Evolutionary conservation across 2,888 invertebrate genomes (phyloP).

Genomic region (Sarcophaga rosellei): DNA sequence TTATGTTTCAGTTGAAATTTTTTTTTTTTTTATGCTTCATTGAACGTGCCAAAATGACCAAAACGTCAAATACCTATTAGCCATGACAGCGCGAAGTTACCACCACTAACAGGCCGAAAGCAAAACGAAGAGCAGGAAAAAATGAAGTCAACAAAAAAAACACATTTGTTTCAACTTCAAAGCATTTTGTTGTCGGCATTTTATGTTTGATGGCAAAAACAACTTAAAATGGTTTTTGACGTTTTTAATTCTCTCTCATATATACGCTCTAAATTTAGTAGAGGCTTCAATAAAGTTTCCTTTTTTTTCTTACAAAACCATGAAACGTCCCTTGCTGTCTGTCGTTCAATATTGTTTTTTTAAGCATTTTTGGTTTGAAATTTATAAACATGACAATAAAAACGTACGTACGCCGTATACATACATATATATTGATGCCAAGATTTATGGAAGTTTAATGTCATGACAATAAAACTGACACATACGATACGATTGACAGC

Average conservation of each 20-base stretch:
- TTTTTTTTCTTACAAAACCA: slow-evolving; percentile 25
- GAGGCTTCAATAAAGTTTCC: slow-evolving; percentile 56
- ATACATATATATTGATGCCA: slow-evolving; percentile 56
- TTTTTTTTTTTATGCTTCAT: slow-evolving; percentile 3
- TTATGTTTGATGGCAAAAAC: slow-evolving; percentile 61
- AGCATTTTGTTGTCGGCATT: slow-evolving; percentile 62
- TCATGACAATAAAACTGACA: slow-evolving; percentile 68
- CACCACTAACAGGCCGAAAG: slow-evolving; percentile 67
- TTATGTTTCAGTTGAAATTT: slow-evolving; percentile 16
- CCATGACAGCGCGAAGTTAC: slow-evolving; percentile 60
- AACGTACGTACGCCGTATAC: slow-evolving; percentile 12
- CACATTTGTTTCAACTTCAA: slow-evolving; percentile 69
- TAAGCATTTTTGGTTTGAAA: slow-evolving; percentile 41
- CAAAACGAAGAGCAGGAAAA: too few relatives aligned
- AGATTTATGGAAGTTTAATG: slow-evolving; percentile 69
- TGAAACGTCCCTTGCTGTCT: slow-evolving; percentile 62
- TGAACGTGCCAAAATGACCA: slow-evolving; percentile 71
- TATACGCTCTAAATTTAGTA: slow-evolving; percentile 67
- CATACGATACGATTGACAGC: slow-evolving; percentile 75
- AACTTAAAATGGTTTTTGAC: slow-evolving; percentile 77
- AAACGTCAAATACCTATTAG: slow-evolving; percentile 69
- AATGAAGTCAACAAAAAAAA: too few relatives aligned
- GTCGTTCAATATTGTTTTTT: slow-evolving; percentile 48
- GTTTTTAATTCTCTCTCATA: slow-evolving; percentile 74
- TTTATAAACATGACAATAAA: slow-evolving; percentile 23